Base-by-base conservation (phyloP, 2,888 invertebrate species). In the Dioctria rufipes region DNA sequence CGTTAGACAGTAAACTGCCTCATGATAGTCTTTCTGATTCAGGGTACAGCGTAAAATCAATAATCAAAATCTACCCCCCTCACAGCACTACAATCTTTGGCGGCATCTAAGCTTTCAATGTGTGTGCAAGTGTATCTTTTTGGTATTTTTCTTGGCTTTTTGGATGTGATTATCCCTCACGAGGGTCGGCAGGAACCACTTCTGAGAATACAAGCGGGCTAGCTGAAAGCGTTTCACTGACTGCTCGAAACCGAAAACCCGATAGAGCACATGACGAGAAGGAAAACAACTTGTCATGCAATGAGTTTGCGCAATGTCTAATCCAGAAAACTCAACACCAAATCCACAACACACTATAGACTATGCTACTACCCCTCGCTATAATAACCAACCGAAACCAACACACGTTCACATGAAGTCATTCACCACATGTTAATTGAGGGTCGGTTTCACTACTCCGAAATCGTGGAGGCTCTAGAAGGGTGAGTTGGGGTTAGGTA, bases 341-440 rank as follows among this genome's bases (percentile, higher is more conserved):
- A 73, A 73, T 58, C 42, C 58, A 58, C 25, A 25, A 25, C 25
- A 25, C 25, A 25, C 25, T 25, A 25, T 25, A 25, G 25, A 25
- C 25, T 25, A 25, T 25, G 25, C 25, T 25, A 77, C 37, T 60
- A 77, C 77, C 77, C 77, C 77, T 61, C 46, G 49, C 13, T 37
- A 9, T 13, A 75, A 39, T 13, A 77, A 42, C 25, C 25, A 25
- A 25, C 25, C 25, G 25, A 25, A 25, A 25, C 25, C 25, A 25
- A 25, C 25, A 25, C 63, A 77, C 49, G 66, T 13, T 43, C 39
- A n/a, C 63, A 63, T 4, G 11, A 6, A 49, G 77, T 77, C 77
- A 77, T 77, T 77, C 77, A 77, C 77, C 77, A 77, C 77, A 77
- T 63, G 77, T 73, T 73, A 73, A 73, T 73, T 73, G 73, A 58